These are phyloP conservation scores for Nebria ingens DNA, from an alignment of 1,140 invertebrate species.

Conservation along the genomic window DNA sequence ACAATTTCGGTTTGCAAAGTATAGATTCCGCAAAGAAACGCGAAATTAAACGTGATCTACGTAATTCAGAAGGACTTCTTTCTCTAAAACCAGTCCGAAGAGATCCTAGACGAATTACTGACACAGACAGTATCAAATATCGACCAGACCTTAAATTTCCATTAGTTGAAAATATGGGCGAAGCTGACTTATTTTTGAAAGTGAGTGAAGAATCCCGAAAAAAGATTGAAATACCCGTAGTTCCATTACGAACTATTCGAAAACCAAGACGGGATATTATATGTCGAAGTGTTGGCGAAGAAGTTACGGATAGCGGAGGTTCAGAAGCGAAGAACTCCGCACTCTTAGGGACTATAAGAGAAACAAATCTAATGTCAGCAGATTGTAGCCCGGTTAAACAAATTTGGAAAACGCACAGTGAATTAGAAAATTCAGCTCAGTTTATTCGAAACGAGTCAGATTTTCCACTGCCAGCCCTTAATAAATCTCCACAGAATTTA, in stretches of 20 bases:
- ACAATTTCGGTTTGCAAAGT: background rate
- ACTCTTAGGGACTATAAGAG: constrained; percentile 31
- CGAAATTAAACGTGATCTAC: constrained; percentile 6
- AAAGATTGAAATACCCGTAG: constrained; percentile 21
- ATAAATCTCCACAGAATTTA: constrained; percentile 29
- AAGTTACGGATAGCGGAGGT: constrained; percentile 27
- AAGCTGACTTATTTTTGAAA: background rate
- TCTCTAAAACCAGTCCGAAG: constrained; percentile 14
- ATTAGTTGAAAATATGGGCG: background rate
- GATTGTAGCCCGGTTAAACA: constrained; percentile 15
- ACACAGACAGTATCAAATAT: background rate
- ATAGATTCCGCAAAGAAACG: background rate
- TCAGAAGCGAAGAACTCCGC: constrained; percentile 23
- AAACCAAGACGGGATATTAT: constrained; percentile 28
- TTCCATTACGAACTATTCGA: constrained; percentile 23
- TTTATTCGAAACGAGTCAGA: constrained; percentile 15
- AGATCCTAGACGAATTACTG: constrained; percentile 26
- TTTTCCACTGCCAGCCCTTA: constrained; percentile 15
- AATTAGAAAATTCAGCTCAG: constrained; percentile 6
- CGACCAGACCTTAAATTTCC: background rate
- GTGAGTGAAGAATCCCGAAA: background rate
- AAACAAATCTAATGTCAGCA: constrained; percentile 15
- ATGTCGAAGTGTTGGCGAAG: constrained; percentile 32
- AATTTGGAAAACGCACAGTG: constrained; percentile 11
- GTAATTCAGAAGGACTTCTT: constrained; percentile 4